phyloP scores from a whole-genome alignment of 2,888 invertebrate species.

The Eretmocerus hayati region DNA sequence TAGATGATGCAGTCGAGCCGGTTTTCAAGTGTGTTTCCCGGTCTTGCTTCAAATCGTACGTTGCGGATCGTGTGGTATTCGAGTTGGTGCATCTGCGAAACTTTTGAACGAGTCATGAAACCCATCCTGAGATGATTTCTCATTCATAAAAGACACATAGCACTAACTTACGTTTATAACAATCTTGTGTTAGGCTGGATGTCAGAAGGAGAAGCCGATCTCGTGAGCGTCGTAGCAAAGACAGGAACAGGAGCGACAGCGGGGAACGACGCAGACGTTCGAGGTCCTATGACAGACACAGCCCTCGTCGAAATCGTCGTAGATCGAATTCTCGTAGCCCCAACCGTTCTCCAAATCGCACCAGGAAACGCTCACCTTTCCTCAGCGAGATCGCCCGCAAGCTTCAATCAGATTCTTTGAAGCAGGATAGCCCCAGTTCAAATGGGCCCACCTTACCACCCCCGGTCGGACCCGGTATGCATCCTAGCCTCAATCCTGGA shows the following conservation, averaged over 20 bases:
- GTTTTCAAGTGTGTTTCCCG: too few relatives aligned
- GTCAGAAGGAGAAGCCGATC: conserved; percentile 33
- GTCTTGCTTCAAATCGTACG: too few relatives aligned
- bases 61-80: too few relatives aligned
- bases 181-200: neutral
- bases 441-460: too few relatives aligned
- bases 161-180: too few relatives aligned
- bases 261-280: conserved; percentile 33
- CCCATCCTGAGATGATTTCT: too few relatives aligned
- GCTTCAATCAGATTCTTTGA: conserved; percentile 32
- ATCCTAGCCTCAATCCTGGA: neutral
- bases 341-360: conserved; percentile 34
- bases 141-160: too few relatives aligned
- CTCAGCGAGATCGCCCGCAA: conserved; percentile 43
- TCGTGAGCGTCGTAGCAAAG: conserved; percentile 29
- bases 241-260: conserved; percentile 33
- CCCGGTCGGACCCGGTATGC: neutral
- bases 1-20: too few relatives aligned
- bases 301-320: conserved; percentile 28
- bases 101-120: too few relatives aligned
- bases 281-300: conserved; percentile 35
- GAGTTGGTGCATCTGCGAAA: neutral
- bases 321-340: conserved; percentile 33
- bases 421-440: conserved; percentile 7
- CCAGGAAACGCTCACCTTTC: conserved; percentile 41